Evolutionary conservation across 1,140 invertebrate genomes (phyloP).

Genomic region (Cataglyphis hispanica): DNA sequence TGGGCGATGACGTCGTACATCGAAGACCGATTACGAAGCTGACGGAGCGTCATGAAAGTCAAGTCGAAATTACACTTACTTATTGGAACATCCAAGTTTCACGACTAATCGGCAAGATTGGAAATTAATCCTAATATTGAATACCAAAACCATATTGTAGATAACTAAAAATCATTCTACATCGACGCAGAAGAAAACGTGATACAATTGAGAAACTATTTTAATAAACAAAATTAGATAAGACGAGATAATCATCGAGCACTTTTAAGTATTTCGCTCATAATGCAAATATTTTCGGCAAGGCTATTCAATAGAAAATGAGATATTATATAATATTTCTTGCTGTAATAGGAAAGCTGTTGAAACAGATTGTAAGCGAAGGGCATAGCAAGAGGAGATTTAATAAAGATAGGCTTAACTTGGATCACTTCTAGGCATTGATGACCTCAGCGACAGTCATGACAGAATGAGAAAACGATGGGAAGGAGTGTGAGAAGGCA

Average conservation of each 20-base stretch:
- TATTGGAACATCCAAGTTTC: neutral
- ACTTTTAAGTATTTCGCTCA: neutral
- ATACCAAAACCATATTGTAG: no score
- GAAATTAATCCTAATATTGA: neutral
- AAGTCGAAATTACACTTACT: no score
- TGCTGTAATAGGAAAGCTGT: no score
- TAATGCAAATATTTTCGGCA: neutral
- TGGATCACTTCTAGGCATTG: constrained; percentile 38
- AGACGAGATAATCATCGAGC: constrained; percentile 5
- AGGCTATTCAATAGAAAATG: neutral
- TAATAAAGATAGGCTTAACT: constrained; percentile 1
- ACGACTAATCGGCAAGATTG: neutral
- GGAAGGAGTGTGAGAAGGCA: neutral
- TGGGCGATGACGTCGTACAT: neutral
- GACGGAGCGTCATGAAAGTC: neutral
- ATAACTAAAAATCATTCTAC: neutral
- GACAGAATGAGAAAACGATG: constrained; percentile 31
- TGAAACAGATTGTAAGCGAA: no score
- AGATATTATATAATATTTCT: no score
- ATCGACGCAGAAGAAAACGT: neutral
- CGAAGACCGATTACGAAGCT: neutral
- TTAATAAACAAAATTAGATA: neutral
- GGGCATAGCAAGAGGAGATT: neutral
- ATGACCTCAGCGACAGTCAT: constrained; percentile 2
- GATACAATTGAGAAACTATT: neutral